Percentiles rank a stretch among this genome's conserved stretches.
Conservation (phyloP, 2,113 vertebrate species). For the Oceanites oceanicus region DNA sequence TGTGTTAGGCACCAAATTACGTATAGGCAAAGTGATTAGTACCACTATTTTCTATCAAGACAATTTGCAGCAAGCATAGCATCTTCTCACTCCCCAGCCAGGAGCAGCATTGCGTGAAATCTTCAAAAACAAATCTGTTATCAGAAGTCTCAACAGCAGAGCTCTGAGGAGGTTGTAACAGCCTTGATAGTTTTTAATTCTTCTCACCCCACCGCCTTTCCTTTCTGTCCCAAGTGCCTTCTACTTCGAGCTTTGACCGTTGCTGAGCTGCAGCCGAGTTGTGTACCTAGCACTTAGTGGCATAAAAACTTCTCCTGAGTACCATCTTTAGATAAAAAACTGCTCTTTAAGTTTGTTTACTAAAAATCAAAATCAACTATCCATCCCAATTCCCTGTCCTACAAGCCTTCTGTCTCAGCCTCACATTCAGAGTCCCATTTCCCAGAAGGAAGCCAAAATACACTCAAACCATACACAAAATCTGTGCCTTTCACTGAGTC, state of each 20-base stretch:
- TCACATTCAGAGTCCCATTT: neutral
- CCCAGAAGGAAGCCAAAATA: neutral
- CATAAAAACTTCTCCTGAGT: neutral
- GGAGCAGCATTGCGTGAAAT: slow-evolving; percentile 3
- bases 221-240: neutral
- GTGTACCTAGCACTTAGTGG: neutral
- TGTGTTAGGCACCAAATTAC: slow-evolving; percentile 53
- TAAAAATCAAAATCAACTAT: neutral
- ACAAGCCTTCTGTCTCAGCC: neutral
- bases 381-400: neutral
- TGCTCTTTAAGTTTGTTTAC: neutral
- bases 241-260: neutral
- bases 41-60: slow-evolving; percentile 45
- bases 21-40: slow-evolving; percentile 51
- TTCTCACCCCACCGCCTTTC: neutral
- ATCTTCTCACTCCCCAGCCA: slow-evolving; percentile 45
- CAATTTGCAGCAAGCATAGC: slow-evolving; percentile 16
- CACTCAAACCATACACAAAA: neutral
- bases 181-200: slow-evolving; percentile 12
- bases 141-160: slow-evolving; percentile 19
- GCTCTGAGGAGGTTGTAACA: neutral
- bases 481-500: accelerated
- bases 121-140: slow-evolving; percentile 34
- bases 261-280: neutral
- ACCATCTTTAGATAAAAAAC: neutral